phyloP scores from a whole-genome alignment of 64 coral and sea anemone species.

The Dendronephthya gigantea region DNA sequence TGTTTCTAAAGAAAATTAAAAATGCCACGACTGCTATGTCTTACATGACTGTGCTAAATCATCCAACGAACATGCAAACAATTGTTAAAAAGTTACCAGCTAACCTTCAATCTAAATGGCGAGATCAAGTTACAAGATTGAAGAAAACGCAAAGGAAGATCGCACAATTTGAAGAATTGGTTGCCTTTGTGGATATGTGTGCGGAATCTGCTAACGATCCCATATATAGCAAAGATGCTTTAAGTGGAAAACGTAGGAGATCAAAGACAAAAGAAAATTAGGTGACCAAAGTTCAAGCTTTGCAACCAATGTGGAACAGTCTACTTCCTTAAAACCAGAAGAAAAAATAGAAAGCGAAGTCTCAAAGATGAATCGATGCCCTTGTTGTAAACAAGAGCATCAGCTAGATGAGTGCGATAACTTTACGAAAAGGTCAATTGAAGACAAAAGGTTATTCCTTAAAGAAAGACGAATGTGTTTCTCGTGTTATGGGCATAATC shows the following conservation, averaged over 20 bases:
- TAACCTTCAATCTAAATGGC: constrained; percentile 29
- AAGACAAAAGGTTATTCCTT: constrained; percentile 8
- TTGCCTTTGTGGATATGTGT: no score
- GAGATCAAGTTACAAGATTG: constrained; percentile 23
- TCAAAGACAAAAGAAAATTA: no score
- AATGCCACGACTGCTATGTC: constrained; percentile 26
- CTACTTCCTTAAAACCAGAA: no score
- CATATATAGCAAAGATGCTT: no score
- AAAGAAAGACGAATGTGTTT: constrained; percentile 11
- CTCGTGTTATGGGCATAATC: constrained; percentile 14
- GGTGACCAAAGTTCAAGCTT: no score
- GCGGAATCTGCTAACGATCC: no score
- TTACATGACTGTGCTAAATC: constrained; percentile 26
- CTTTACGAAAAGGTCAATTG: background rate
- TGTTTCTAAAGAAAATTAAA: constrained; percentile 31
- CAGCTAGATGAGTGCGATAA: constrained; percentile 12
- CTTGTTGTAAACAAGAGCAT: background rate
- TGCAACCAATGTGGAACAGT: no score
- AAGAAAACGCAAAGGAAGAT: background rate
- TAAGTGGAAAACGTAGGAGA: no score
- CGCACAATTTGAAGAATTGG: no score
- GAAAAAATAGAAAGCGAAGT: no score
- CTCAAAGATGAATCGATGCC: background rate
- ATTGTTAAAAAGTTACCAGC: constrained; percentile 28
- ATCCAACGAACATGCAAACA: constrained; percentile 30